Evolutionary conservation across 2,113 vertebrate genomes (phyloP), one percentile per base, ranked within the genome.

Genomic region (Platysteira castanea): DNA sequence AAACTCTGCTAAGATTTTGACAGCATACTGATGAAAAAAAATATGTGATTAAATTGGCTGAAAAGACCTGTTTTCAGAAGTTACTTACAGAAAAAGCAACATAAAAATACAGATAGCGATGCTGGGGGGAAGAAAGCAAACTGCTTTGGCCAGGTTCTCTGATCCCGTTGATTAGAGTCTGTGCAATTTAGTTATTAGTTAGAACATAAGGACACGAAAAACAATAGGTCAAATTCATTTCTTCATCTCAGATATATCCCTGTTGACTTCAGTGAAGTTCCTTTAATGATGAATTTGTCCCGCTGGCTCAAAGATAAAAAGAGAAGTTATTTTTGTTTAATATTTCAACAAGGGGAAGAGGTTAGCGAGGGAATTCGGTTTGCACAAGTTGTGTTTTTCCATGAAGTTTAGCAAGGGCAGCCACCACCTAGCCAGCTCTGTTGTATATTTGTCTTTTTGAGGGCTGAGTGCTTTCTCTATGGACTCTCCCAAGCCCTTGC

Each of bases 331-430:
- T 97, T 97, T 97, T 97, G 96, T 97, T 97, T 97, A 97, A 97
- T 96, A 97, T 97, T 97, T 97, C 96, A 97, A 95, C 93, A 96
- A 96, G 96, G 95, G 93, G 96, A 97, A 97, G 93, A 97, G 95
- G 96, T 97, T 97, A 97, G 95, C 9, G 10, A 95, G 95, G 96
- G 95, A 96, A 97, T 96, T 96, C 0, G 6, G 89, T 97, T 94
- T 90, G 74, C 42, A 96, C 87, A 97, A 97, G 86, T 95, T 84
- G 80, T 96, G 95, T 96, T 97, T 97, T 97, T 96, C 96, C 93
- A 94, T 47, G 35, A 52, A 93, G 95, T 96, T 97, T 96, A 97
- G 92, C 94, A 84, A 97, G 88, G 82, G 90, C 92, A 95, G 87
- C 86, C 90, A 91, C 90, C 91, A 97, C 93, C 93, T 95, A 97